A percentile compares a stretch with the other conserved stretches of the same genome.
phyloP scores from a whole-genome alignment of 2,113 vertebrate species.

The Triplophysa tibetana region DNA sequence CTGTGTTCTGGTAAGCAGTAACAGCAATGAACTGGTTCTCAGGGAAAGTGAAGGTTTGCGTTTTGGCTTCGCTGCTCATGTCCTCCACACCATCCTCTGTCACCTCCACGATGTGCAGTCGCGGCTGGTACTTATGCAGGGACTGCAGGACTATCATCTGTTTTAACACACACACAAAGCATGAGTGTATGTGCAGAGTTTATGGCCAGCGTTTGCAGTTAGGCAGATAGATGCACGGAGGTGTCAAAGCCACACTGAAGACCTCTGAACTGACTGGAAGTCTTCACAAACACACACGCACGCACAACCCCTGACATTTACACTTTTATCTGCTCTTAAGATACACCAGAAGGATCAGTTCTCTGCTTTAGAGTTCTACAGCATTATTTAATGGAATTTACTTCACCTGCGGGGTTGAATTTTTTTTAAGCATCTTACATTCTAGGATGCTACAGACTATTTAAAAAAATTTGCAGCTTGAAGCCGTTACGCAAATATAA shows the following conservation, averaged over 20 bases:
- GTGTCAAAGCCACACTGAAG: slow-evolving; percentile 50
- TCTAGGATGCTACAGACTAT: not conserved
- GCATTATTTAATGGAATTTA: not conserved
- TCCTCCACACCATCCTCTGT: slow-evolving; percentile 97
- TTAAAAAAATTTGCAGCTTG: not conserved
- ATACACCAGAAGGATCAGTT: not conserved
- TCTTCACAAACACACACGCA: not conserved
- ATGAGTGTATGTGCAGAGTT: slow-evolving; percentile 14
- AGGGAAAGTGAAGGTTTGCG: slow-evolving; percentile 94
- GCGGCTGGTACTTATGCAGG: slow-evolving; percentile 94
- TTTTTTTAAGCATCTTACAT: not conserved
- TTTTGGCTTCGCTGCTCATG: slow-evolving; percentile 90
- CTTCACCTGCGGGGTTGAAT: not conserved
- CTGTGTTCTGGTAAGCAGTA: slow-evolving; percentile 98
- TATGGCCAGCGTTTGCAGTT: slow-evolving; percentile 13
- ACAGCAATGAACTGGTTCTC: slow-evolving; percentile 98
- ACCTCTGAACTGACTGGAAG: slow-evolving; percentile 21
- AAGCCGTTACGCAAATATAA: not conserved
- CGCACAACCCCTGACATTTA: not conserved
- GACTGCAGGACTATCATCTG: slow-evolving; percentile 99
- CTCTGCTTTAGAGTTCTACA: not conserved
- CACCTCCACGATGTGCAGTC: slow-evolving; percentile 97
- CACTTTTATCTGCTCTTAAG: slow-evolving; percentile 6
- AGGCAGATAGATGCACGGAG: slow-evolving; percentile 4
- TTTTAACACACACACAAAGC: slow-evolving; percentile 40